phyloP scores from a whole-genome alignment of 2,113 vertebrate genomes.

The Anoura caudifer region DNA sequence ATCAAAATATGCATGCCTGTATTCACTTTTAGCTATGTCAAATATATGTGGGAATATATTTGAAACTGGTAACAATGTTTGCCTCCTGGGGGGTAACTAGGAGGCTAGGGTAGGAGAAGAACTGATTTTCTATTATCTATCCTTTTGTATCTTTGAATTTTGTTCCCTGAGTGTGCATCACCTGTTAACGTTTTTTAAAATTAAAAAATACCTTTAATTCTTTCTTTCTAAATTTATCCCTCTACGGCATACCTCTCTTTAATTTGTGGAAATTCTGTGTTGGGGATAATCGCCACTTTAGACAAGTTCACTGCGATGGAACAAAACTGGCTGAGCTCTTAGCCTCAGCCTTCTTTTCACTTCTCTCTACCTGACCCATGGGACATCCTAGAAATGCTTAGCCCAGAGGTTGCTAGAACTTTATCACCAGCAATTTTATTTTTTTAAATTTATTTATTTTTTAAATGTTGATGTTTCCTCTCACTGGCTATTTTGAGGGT shows the following conservation, averaged over 20 bases:
- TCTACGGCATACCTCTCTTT: not conserved
- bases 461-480: too few species aligned
- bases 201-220: not conserved
- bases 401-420: not conserved
- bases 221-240: not conserved
- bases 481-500: too few species aligned
- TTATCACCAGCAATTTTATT: too few species aligned
- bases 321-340: conserved; percentile 18
- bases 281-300: conserved; percentile 43
- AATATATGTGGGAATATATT: not conserved
- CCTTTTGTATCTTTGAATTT: conserved; percentile 15
- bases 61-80: not conserved
- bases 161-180: not conserved
- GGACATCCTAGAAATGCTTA: not conserved
- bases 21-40: not conserved
- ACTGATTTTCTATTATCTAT: conserved; percentile 17
- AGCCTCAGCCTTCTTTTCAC: not conserved
- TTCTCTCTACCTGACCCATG: conserved; percentile 21
- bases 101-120: not conserved
- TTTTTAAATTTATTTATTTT: too few species aligned
- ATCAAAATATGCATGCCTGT: not conserved
- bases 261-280: not conserved
- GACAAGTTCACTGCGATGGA: conserved; percentile 56
- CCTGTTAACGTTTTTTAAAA: not conserved
- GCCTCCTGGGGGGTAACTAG: not conserved